Conservation (phyloP, 2,797 vertebrate species). For the Lithobates sylvaticus region DNA sequence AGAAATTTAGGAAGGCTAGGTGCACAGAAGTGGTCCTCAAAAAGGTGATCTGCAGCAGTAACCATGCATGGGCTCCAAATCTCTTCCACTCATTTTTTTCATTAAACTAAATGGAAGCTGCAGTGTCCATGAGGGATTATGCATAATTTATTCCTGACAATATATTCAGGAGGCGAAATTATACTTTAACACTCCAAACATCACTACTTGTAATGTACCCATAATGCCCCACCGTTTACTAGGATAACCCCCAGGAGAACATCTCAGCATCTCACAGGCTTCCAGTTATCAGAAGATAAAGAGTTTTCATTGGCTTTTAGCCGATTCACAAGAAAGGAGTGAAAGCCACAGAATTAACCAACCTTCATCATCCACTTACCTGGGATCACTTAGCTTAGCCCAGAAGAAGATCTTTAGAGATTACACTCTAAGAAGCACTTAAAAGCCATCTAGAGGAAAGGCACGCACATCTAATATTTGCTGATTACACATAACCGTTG, state of each 20-base stretch:
- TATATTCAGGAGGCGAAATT: too few relatives aligned
- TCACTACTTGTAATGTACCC: not conserved
- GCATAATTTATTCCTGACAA: too few relatives aligned
- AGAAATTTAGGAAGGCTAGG: too few relatives aligned
- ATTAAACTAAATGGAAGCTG: too few relatives aligned
- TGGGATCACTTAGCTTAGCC: conserved; percentile 1
- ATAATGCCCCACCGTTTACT: not conserved
- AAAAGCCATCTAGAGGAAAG: not conserved
- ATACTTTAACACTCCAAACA: too few relatives aligned
- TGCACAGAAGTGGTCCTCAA: too few relatives aligned
- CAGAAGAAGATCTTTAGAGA: not conserved
- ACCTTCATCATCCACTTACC: not conserved
- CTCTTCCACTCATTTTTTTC: too few relatives aligned
- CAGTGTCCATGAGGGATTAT: too few relatives aligned
- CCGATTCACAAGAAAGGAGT: not conserved
- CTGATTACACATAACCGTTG: not conserved
- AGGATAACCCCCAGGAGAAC: not conserved
- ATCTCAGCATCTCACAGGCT: not conserved
- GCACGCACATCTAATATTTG: not conserved
- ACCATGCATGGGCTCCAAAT: too few relatives aligned
- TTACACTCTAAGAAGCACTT: not conserved
- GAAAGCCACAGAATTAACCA: not conserved
- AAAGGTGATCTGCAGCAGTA: too few relatives aligned
- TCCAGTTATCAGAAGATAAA: not conserved
- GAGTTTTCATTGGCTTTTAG: conserved; percentile 1